These are phyloP conservation scores for Chionomys nivalis DNA, from an alignment of 2,113 vertebrate genomes.

Conservation along the genomic window DNA sequence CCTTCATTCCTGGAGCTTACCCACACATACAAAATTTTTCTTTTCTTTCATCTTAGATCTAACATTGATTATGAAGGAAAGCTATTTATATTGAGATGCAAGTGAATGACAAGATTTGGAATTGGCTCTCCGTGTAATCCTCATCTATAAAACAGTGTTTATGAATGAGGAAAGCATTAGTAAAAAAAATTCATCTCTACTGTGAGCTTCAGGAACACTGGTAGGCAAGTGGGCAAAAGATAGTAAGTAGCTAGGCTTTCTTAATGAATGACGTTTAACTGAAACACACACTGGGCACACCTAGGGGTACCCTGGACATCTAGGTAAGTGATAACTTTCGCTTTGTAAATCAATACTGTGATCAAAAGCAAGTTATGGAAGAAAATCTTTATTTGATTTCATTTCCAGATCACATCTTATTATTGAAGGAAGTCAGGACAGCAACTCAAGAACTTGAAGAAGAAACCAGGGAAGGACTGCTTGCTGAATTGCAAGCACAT, in stretches of 20 bases:
- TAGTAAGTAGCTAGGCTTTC: background rate
- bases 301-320: background rate
- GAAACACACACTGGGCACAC: no score
- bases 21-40: background rate
- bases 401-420: background rate
- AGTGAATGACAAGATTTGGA: background rate
- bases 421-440: background rate
- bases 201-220: background rate
- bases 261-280: background rate
- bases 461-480: background rate
- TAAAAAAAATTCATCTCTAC: background rate
- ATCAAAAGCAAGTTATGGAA: background rate
- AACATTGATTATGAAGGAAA: background rate
- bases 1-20: background rate
- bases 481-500: background rate
- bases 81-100: background rate
- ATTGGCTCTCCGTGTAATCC: background rate
- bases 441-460: background rate
- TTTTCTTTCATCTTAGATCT: background rate
- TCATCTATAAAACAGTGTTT: background rate
- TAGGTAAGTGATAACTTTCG: conserved; percentile 31
- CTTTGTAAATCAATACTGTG: conserved; percentile 20
- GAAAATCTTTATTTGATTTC: background rate
- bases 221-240: background rate
- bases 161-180: background rate